Conservation (phyloP, 1,140 invertebrate species). For the Cecropterus lyciades region DNA sequence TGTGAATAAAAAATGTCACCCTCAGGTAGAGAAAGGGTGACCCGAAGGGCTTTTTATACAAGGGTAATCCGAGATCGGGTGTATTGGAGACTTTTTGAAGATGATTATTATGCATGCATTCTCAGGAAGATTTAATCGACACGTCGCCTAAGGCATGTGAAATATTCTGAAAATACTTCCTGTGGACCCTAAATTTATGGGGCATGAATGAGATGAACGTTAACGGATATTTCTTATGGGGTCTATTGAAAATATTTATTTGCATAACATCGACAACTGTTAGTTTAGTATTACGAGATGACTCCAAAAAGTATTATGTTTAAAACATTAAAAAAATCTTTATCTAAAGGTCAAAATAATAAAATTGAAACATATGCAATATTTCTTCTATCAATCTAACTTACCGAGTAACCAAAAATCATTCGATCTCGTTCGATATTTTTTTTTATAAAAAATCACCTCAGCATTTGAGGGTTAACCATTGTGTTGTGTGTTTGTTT, state of each 20-base stretch:
- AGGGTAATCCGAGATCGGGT: conserved; percentile 71
- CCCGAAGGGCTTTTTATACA: conserved; percentile 67
- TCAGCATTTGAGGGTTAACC: conserved; percentile 54
- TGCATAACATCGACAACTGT: no score
- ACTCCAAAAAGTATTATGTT: no score
- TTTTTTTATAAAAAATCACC: conserved; percentile 40
- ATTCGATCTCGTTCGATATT: conserved; percentile 23
- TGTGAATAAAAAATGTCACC: conserved; percentile 83
- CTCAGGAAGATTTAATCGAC: conserved; percentile 76
- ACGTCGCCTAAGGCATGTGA: conserved; percentile 66
- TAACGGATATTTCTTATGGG: conserved; percentile 51
- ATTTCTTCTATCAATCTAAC: neutral
- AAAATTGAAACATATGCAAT: no score
- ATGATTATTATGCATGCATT: conserved; percentile 80
- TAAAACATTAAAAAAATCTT: no score
- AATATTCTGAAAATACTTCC: conserved; percentile 59
- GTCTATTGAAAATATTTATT: conserved; percentile 5
- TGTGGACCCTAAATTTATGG: conserved; percentile 55
- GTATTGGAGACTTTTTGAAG: conserved; percentile 57
- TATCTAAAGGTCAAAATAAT: no score
- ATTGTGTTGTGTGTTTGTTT: conserved; percentile 71
- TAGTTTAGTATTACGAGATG: no score
- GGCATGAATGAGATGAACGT: conserved; percentile 49
- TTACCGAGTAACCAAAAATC: conserved; percentile 3
- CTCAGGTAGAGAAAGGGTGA: conserved; percentile 76